phyloP scores from a whole-genome alignment of 2,888 invertebrate genomes.

The Drosophila borealis region DNA sequence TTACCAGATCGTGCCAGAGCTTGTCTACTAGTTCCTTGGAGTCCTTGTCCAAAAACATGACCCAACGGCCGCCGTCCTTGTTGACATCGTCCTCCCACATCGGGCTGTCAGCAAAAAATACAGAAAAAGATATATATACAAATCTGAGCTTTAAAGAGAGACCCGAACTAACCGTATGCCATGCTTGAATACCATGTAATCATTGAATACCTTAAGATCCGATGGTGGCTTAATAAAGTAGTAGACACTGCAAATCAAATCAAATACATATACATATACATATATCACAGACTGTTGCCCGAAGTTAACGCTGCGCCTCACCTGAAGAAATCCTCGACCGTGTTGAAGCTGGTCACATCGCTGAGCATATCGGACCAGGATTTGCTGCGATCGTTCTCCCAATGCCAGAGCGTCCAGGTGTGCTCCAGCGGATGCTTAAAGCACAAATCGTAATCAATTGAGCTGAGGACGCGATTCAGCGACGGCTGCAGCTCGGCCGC shows the following conservation, averaged over 20 bases:
- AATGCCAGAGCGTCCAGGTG: conserved; percentile 99
- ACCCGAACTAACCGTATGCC: conserved; percentile 82
- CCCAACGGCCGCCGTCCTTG: conserved; percentile 93
- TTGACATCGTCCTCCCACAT: conserved; percentile 97
- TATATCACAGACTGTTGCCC: no score
- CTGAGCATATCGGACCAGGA: conserved; percentile 96
- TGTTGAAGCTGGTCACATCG: conserved; percentile 96
- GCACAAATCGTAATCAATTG: conserved; percentile 86
- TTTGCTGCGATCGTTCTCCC: conserved; percentile 93
- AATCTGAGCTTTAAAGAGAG: accelerated
- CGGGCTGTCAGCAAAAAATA: conserved; percentile 86
- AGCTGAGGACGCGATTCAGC: conserved; percentile 45
- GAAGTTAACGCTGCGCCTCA: not conserved
- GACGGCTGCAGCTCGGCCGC: conserved; percentile 49
- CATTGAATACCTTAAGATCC: conserved; percentile 90
- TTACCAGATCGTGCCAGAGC: conserved; percentile 92
- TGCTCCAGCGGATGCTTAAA: conserved; percentile 96
- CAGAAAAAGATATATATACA: not conserved
- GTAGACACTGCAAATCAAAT: conserved; percentile 87
- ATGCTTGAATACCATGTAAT: conserved; percentile 91
- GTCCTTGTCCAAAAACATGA: conserved; percentile 89
- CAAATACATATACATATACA: no score
- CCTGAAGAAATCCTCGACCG: conserved; percentile 98
- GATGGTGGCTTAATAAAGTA: conserved; percentile 93
- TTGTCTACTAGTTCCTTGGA: conserved; percentile 90